These are phyloP conservation scores for Sceloporus undulatus DNA, from an alignment of 2,113 vertebrate genomes.

Conservation along the genomic window DNA sequence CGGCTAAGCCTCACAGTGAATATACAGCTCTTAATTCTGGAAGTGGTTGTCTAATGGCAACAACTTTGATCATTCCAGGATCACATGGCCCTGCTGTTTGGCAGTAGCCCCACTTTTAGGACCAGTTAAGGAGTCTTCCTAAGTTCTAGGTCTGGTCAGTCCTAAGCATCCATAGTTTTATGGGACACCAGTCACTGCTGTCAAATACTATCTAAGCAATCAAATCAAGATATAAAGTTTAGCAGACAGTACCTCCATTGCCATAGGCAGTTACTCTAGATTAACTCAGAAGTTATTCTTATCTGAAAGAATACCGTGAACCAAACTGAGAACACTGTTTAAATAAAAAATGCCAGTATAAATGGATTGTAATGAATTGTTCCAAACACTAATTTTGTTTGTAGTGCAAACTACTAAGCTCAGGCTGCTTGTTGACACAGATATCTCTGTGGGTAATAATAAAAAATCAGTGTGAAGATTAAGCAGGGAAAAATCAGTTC, in stretches of 20 bases:
- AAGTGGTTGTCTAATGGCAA: neutral
- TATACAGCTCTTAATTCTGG: neutral
- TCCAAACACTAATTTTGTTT: conserved; percentile 46
- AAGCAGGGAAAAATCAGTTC: conserved; percentile 61
- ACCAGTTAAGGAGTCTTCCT: neutral
- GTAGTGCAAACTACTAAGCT: conserved; percentile 52
- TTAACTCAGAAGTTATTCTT: conserved; percentile 36
- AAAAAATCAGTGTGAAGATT: conserved; percentile 66
- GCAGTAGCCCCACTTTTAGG: no score
- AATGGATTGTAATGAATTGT: conserved; percentile 38
- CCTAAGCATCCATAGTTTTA: neutral
- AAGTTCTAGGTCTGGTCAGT: neutral
- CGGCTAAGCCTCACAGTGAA: neutral
- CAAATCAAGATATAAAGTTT: neutral
- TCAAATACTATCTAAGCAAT: neutral
- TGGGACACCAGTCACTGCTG: neutral
- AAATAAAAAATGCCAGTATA: conserved; percentile 13
- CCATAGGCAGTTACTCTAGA: neutral
- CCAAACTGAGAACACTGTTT: conserved; percentile 36
- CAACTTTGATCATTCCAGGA: no score
- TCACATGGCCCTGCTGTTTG: neutral
- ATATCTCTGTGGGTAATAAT: conserved; percentile 46
- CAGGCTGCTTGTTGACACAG: conserved; percentile 50
- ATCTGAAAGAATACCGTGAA: conserved; percentile 41
- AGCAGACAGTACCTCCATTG: conserved; percentile 21